Conservation (phyloP, 37 sponge, comb jelly and placozoan species). For the Spongilla lacustris region DNA sequence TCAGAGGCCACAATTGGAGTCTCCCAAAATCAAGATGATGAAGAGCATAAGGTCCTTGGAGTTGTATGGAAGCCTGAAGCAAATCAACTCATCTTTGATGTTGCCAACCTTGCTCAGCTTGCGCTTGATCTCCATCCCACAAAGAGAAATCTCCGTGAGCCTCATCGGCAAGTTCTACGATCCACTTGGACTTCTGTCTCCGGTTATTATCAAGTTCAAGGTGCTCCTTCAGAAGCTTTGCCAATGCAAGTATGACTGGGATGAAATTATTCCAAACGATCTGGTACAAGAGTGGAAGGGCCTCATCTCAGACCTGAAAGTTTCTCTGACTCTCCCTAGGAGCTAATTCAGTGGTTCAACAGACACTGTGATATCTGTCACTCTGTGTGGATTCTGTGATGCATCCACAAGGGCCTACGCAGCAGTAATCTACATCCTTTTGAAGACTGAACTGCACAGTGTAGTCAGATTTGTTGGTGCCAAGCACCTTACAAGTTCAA, state of each 20-base stretch:
- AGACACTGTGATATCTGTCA: background rate
- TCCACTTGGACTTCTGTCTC: slow-evolving; percentile 31
- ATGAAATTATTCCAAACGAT: slow-evolving; percentile 7
- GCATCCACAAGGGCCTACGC: slow-evolving; percentile 56
- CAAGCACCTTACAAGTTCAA: slow-evolving; percentile 47
- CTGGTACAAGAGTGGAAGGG: slow-evolving; percentile 3
- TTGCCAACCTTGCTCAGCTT: background rate
- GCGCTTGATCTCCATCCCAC: slow-evolving; percentile 5
- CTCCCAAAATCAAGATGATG: background rate
- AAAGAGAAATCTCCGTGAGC: slow-evolving; percentile 8
- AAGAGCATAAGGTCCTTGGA: slow-evolving; percentile 26
- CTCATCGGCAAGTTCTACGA: slow-evolving; percentile 23
- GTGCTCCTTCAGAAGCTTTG: slow-evolving; percentile 27
- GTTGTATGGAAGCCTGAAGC: slow-evolving; percentile 13
- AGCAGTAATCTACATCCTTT: slow-evolving; percentile 49
- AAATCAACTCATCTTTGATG: slow-evolving; percentile 22
- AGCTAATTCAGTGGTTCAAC: slow-evolving; percentile 15
- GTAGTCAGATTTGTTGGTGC: slow-evolving; percentile 36
- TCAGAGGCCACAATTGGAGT: background rate
- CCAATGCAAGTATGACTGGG: slow-evolving; percentile 17
- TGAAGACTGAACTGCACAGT: slow-evolving; percentile 2
- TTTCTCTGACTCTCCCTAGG: slow-evolving; percentile 38
- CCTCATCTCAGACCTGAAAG: background rate
- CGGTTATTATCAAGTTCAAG: slow-evolving; percentile 19
- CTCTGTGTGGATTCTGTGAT: slow-evolving; percentile 65